Percentiles rank a stretch among this genome's conserved stretches.
Evolutionary conservation across 2,888 invertebrate species (phyloP).

Genomic region (Tetramorium bicarinatum): DNA sequence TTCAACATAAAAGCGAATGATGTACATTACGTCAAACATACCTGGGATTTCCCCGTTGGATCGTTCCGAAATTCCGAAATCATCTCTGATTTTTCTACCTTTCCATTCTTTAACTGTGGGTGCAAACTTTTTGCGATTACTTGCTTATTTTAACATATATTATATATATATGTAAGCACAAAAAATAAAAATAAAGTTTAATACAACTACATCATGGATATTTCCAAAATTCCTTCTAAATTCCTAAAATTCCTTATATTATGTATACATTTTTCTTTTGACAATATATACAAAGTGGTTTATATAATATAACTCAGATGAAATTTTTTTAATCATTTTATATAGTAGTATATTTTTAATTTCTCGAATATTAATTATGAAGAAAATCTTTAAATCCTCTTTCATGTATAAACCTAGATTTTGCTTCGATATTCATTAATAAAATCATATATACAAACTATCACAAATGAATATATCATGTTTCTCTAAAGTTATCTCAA

Average conservation of each 20-base stretch:
- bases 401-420: not conserved
- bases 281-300: not conserved
- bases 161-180: not conserved
- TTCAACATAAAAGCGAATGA: not conserved
- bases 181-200: conserved; percentile 1
- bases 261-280: not conserved
- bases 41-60: not conserved
- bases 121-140: not conserved
- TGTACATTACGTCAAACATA: not conserved
- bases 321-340: not conserved
- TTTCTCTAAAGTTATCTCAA: not conserved
- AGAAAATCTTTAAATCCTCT: not conserved
- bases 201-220: not conserved
- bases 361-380: not conserved
- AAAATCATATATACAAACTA: not conserved
- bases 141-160: not conserved
- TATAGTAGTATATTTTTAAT: not conserved
- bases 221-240: not conserved
- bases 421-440: not conserved
- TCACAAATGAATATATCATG: not conserved
- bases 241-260: too few relatives aligned
- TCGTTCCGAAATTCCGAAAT: not conserved
- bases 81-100: conserved; percentile 2
- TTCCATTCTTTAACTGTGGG: not conserved
- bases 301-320: not conserved